phyloP scores from a whole-genome alignment of 2,113 vertebrate genomes.

The Psilopsiagon aurifrons region DNA sequence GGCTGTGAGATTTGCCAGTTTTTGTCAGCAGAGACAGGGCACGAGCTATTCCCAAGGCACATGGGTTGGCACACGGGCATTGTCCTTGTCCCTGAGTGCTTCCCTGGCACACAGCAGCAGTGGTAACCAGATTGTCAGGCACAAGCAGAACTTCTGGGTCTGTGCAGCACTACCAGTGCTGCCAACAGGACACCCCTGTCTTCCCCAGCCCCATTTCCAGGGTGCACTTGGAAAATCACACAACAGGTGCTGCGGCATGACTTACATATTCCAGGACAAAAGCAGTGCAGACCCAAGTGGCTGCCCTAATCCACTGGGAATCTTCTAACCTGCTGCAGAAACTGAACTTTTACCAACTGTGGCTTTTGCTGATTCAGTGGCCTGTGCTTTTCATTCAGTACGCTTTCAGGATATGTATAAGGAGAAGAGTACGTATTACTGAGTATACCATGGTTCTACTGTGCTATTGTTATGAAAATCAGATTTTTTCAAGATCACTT shows the following conservation, averaged over 20 bases:
- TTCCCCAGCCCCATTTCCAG: accelerated
- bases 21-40: background rate
- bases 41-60: background rate
- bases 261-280: background rate
- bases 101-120: accelerated
- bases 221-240: background rate
- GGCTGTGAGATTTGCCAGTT: background rate
- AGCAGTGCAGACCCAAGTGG: background rate
- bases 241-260: background rate
- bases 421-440: background rate
- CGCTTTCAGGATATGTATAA: background rate
- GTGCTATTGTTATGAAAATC: background rate
- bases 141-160: accelerated
- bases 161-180: background rate
- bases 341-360: background rate
- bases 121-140: background rate
- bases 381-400: background rate
- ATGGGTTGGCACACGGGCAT: too few relatives aligned
- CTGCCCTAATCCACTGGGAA: background rate
- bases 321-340: background rate
- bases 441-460: background rate
- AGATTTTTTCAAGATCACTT: background rate
- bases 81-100: accelerated
- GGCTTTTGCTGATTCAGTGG: background rate
- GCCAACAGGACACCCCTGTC: background rate